Evolutionary conservation across 2,888 invertebrate genomes (phyloP).

Genomic region (Nomada fucata): DNA sequence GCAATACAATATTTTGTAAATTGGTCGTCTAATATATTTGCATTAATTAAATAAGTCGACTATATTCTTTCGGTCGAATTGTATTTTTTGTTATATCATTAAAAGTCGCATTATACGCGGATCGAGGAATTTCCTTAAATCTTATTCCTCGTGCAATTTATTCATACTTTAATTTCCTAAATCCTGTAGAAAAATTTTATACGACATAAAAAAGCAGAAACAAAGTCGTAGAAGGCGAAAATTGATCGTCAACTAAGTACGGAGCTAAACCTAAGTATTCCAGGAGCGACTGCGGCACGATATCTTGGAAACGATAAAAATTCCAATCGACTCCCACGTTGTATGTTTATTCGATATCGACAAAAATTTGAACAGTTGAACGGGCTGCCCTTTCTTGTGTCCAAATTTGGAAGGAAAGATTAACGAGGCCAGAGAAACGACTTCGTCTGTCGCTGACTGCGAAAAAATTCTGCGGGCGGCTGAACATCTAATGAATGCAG

Average conservation of each 20-base stretch:
- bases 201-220: no score
- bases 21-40: no score
- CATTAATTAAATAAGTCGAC: no score
- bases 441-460: conserved; percentile 16
- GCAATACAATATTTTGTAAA: no score
- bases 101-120: no score
- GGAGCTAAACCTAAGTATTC: background rate
- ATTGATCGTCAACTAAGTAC: background rate
- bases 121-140: no score
- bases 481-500: conserved; percentile 63
- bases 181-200: no score
- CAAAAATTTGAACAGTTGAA: conserved; percentile 6
- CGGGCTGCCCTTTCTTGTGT: conserved; percentile 16
- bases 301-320: background rate
- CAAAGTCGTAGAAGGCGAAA: background rate
- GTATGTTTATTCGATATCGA: background rate
- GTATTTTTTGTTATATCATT: no score
- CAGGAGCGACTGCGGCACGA: background rate
- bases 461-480: conserved; percentile 54
- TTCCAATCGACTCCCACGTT: background rate
- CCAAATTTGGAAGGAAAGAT: conserved; percentile 37
- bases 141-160: no score
- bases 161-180: no score
- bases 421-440: conserved; percentile 45
- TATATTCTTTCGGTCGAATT: no score